Evolutionary conservation across 1,140 invertebrate species (phyloP), one percentile per base, ranked within the genome.

Genomic region (Trichoplusia ni): DNA sequence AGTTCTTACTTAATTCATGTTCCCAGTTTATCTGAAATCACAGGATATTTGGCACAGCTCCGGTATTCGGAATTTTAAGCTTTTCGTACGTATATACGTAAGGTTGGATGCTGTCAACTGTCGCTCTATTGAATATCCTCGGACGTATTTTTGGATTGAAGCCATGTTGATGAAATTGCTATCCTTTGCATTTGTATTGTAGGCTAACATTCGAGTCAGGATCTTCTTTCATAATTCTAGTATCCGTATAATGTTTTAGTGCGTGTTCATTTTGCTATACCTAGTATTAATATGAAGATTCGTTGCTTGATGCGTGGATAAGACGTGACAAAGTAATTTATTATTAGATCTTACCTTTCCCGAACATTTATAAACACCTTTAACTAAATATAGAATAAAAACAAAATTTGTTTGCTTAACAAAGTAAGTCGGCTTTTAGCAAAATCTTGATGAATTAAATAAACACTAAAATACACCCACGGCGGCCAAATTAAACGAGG

Each of bases 401-500:
- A 14, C 37, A 40, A 11, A 29, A 38, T 58, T 29, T 73, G 67
- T 70, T 70, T 70, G 37, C 40, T 38, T 33, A 47, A 64, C 27
- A 70, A 67, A 73, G 47, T 70, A 59, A 59, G 37, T 29, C 21
- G 53, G 61, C 54, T 40, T 71, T 70, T 59, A 51, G 47, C 31
- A 42, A 51, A 60, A 74, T 71, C 64, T 67, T 66, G 54, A 71
- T 47, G 66, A 65, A 73, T 82, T 72, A 73, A 80, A 75, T 76
- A 77, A 73, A 82, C 69, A 79, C 74, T 77, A 67, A 72, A 78
- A 69, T 71, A 64, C 44, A 72, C 58, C 61, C 70, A 49, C 64
- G 58, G 61, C 51, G 51, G 51, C 70, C 71, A 67, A 77, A 84
- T 82, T 84, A 82, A 82, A 82, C 67, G 73, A 76, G 72, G 70